phyloP scores from a whole-genome alignment of 2,113 vertebrate genomes.

The Arizona elegans region DNA sequence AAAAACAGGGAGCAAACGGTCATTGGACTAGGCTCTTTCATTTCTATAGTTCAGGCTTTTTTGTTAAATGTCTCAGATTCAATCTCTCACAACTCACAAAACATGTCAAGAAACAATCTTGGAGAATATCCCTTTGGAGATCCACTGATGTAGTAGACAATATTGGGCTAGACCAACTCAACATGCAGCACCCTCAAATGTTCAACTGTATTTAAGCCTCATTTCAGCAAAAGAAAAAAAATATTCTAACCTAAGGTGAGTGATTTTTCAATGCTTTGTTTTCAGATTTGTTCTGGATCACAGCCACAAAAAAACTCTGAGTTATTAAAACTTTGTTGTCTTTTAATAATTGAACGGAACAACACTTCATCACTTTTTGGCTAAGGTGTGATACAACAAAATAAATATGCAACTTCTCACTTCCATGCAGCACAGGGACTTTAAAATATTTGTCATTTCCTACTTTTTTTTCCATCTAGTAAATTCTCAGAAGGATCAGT shows the following conservation, averaged over 20 bases:
- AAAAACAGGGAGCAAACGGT: background rate
- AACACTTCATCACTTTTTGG: constrained; percentile 41
- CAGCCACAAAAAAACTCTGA: constrained; percentile 26
- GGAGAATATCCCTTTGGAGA: background rate
- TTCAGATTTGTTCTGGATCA: constrained; percentile 47
- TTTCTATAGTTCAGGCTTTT: background rate
- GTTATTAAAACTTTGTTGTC: constrained; percentile 51
- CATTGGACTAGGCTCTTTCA: background rate
- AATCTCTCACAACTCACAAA: background rate
- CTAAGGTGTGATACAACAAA: constrained; percentile 51
- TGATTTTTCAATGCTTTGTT: constrained; percentile 24
- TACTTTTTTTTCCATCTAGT: constrained; percentile 50
- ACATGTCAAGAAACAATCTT: background rate
- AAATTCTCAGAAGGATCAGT: constrained; percentile 61
- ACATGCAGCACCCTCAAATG: background rate
- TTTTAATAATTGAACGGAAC: constrained; percentile 61
- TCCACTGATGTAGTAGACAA: background rate
- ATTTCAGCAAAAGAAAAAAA: background rate
- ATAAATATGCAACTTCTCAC: constrained; percentile 62
- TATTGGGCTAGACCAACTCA: background rate
- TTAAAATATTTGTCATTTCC: constrained; percentile 57
- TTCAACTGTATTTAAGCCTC: background rate
- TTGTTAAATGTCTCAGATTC: background rate
- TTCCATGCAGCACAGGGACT: constrained; percentile 51
- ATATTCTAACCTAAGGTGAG: background rate